Evolutionary conservation across 2,113 vertebrate species (phyloP).

Genomic region (Elephantulus edwardii): DNA sequence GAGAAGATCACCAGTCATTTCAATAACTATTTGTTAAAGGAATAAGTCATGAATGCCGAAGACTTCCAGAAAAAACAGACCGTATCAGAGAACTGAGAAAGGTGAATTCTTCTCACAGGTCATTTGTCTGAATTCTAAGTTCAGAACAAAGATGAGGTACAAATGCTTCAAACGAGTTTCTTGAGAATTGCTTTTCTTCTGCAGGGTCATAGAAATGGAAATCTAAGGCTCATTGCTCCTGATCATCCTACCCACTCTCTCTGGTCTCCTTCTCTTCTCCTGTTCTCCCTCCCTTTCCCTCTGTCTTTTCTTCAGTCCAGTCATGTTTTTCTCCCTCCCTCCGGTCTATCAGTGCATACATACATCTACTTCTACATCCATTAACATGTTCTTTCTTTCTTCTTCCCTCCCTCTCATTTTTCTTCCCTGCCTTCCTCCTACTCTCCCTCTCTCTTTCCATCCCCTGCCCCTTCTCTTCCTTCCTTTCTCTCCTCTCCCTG

Average conservation of each 20-base stretch:
- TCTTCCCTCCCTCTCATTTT: neutral
- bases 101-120: neutral
- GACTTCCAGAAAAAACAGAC: neutral
- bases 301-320: too few relatives aligned
- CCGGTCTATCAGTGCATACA: too few relatives aligned
- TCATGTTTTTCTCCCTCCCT: neutral
- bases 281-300: too few relatives aligned
- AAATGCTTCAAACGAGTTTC: neutral
- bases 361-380: too few relatives aligned
- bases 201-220: neutral
- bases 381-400: too few relatives aligned
- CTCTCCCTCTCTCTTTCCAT: neutral
- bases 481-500: too few relatives aligned
- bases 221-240: neutral
- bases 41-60: neutral
- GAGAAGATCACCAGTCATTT: neutral
- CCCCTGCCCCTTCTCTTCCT: neutral
- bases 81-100: neutral
- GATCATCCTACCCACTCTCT: neutral
- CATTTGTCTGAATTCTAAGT: neutral
- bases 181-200: neutral
- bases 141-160: constrained; percentile 21
- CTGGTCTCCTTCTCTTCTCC: too few relatives aligned
- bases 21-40: neutral
- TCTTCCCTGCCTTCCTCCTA: too few relatives aligned